Percentiles rank a stretch among this genome's conserved stretches.
phyloP scores from a whole-genome alignment of 92 coral and sea anemone genomes.

The Palythoa caribaeorum region DNA sequence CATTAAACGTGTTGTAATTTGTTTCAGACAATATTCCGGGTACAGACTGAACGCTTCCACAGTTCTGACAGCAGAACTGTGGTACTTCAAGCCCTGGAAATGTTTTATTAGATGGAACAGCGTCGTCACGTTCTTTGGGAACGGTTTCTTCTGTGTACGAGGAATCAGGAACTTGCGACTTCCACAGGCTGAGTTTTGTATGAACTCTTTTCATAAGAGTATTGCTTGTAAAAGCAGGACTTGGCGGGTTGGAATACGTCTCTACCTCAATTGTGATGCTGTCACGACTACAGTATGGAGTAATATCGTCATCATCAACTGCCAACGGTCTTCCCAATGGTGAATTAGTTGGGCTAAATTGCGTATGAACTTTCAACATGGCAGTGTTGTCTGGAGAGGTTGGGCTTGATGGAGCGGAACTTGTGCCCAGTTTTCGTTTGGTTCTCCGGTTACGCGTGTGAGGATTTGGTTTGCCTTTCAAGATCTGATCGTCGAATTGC shows the following conservation, averaged over 20 bases:
- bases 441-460: neutral
- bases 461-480: neutral
- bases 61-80: neutral
- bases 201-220: slow-evolving; percentile 7
- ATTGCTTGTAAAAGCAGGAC: neutral
- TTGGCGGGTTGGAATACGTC: slow-evolving; percentile 4
- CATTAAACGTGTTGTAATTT: neutral
- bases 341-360: neutral
- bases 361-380: neutral
- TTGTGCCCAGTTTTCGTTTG: neutral
- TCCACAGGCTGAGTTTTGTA: neutral
- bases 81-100: neutral
- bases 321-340: neutral
- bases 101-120: neutral
- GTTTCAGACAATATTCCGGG: neutral
- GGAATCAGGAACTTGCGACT: neutral
- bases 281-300: neutral
- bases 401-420: slow-evolving; percentile 1
- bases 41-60: neutral
- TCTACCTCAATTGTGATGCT: neutral
- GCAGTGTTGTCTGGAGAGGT: neutral
- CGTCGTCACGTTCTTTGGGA: neutral
- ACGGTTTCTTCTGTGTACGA: neutral
- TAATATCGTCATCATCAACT: neutral
- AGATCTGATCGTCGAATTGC: neutral